These are phyloP conservation scores for Phrynosoma blainvillii DNA, from an alignment of 2,113 vertebrate genomes.

Conservation along the genomic window DNA sequence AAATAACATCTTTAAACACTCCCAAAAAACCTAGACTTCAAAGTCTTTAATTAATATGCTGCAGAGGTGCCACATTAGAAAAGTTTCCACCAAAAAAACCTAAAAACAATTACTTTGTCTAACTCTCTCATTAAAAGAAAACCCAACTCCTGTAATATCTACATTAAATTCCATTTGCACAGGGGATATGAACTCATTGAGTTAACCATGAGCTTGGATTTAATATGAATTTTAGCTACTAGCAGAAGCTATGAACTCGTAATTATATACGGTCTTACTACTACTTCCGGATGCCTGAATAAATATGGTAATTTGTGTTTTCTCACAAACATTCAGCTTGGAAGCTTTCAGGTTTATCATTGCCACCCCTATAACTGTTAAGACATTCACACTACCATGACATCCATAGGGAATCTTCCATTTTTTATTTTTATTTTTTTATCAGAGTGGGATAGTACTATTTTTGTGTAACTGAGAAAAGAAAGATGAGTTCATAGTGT, in stretches of 20 bases:
- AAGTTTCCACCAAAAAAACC: not conserved
- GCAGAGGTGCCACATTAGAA: not conserved
- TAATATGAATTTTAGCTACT: not conserved
- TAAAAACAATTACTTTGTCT: slow-evolving; percentile 19
- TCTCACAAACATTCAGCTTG: not conserved
- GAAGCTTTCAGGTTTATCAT: not conserved
- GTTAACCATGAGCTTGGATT: not conserved
- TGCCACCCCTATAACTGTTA: not conserved
- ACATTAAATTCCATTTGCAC: not conserved
- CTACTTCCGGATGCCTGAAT: slow-evolving; percentile 26
- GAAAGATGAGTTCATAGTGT: not conserved
- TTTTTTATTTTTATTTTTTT: not conserved
- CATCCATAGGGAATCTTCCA: not conserved
- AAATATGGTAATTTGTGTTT: not conserved
- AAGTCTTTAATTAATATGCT: slow-evolving; percentile 47
- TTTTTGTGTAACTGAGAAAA: not conserved
- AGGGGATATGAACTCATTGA: not conserved
- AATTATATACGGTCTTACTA: not conserved
- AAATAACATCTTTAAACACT: slow-evolving; percentile 32
- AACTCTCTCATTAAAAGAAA: slow-evolving; percentile 6
- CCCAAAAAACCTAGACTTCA: slow-evolving; percentile 37
- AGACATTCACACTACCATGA: not conserved
- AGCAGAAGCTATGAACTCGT: not conserved
- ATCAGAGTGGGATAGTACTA: not conserved
- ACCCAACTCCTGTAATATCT: not conserved